phyloP scores from a whole-genome alignment of 2,797 vertebrate species.

The Sebastes jordani region DNA sequence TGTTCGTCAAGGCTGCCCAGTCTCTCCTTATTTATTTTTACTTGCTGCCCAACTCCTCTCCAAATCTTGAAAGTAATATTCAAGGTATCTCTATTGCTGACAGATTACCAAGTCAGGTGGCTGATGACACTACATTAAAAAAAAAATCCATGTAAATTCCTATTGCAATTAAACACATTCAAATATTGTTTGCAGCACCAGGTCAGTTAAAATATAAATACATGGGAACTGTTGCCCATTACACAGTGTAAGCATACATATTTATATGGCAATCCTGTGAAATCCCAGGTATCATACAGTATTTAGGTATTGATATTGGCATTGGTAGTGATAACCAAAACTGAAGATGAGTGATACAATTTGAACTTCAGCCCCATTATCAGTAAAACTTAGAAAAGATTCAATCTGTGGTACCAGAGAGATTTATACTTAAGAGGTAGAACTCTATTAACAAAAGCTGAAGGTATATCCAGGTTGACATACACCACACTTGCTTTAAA shows the following conservation, averaged over 20 bases:
- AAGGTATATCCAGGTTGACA: background rate
- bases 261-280: background rate
- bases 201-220: background rate
- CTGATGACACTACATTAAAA: background rate
- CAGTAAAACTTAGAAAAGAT: background rate
- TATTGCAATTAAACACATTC: background rate
- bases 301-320: background rate
- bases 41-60: background rate
- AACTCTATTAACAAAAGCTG: background rate
- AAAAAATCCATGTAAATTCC: background rate
- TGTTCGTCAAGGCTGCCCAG: background rate
- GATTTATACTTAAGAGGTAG: background rate
- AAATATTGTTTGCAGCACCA: background rate
- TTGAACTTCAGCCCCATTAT: background rate
- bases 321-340: background rate
- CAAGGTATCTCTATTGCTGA: background rate
- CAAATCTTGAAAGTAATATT: background rate
- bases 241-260: background rate
- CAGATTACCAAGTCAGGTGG: background rate
- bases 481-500: background rate
- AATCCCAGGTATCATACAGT: background rate
- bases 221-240: background rate
- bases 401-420: too few species aligned
- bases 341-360: background rate
- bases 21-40: background rate